These are phyloP conservation scores for Hyppa rectilinea DNA, from an alignment of 2,888 invertebrate species.

Conservation along the genomic window DNA sequence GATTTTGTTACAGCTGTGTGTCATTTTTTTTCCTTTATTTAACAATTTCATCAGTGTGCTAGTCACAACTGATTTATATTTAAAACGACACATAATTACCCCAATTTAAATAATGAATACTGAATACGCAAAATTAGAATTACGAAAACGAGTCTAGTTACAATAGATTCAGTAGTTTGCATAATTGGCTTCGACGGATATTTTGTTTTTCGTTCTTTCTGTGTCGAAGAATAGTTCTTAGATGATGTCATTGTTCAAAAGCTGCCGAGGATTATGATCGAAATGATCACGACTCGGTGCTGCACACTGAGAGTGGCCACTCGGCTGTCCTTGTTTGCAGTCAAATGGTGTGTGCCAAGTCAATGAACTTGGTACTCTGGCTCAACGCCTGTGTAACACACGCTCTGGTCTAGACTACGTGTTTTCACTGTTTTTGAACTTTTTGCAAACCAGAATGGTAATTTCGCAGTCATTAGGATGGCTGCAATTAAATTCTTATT, in stretches of 20 bases:
- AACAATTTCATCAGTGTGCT: background rate
- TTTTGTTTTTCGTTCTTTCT: slow-evolving; percentile 40
- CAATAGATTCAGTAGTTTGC: slow-evolving; percentile 40
- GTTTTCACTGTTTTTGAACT: slow-evolving; percentile 37
- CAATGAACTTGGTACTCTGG: slow-evolving; percentile 72
- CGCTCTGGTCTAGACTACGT: slow-evolving; percentile 59
- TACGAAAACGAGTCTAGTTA: slow-evolving; percentile 18
- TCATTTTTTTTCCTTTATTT: background rate
- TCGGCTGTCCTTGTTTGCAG: slow-evolving; percentile 60
- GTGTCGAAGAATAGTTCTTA: slow-evolving; percentile 32
- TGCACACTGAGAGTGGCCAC: slow-evolving; percentile 26
- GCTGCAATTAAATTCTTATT: slow-evolving; percentile 39
- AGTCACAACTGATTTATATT: slow-evolving; percentile 16
- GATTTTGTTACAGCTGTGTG: slow-evolving; percentile 1
- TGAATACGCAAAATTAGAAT: slow-evolving; percentile 18
- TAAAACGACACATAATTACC: background rate
- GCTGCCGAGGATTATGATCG: slow-evolving; percentile 28
- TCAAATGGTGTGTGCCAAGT: slow-evolving; percentile 67
- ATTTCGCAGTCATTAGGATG: slow-evolving; percentile 10
- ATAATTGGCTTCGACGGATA: slow-evolving; percentile 32
- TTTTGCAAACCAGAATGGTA: slow-evolving; percentile 29
- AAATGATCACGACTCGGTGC: slow-evolving; percentile 30
- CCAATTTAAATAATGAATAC: slow-evolving; percentile 15
- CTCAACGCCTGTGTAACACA: slow-evolving; percentile 54
- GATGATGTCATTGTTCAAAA: slow-evolving; percentile 56